These are phyloP conservation scores for Rallus crepitans DNA, from an alignment of 2,797 vertebrate genomes.

Conservation along the genomic window DNA sequence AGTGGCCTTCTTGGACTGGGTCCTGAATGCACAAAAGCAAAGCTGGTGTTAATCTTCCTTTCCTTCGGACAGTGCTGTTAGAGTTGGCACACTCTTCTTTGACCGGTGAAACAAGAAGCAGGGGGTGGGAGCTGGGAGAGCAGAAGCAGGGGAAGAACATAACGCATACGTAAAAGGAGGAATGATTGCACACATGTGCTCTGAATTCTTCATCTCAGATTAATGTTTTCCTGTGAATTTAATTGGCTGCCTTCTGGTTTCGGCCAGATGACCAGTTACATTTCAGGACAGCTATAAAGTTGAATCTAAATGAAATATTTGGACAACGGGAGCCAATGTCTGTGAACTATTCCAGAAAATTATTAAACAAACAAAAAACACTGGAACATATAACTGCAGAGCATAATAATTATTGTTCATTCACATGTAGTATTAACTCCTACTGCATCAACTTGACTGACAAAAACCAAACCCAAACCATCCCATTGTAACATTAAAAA, in stretches of 20 bases:
- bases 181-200: conserved; percentile 73
- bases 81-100: conserved; percentile 27
- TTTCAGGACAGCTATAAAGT: conserved; percentile 62
- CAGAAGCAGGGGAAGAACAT: conserved; percentile 45
- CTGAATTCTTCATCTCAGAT: conserved; percentile 68
- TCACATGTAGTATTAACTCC: conserved; percentile 18
- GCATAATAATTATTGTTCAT: conserved; percentile 8
- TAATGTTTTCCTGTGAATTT: conserved; percentile 78
- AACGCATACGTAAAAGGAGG: conserved; percentile 47
- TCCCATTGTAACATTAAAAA: not conserved
- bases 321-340: conserved; percentile 39
- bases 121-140: conserved; percentile 13
- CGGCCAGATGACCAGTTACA: conserved; percentile 63
- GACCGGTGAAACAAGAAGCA: not conserved
- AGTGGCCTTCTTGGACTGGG: not conserved
- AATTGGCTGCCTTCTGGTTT: conserved; percentile 65
- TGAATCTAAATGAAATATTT: conserved; percentile 69
- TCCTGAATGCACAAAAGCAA: conserved; percentile 38
- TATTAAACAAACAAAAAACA: conserved; percentile 63
- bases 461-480: not conserved
- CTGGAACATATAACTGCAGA: conserved; percentile 34
- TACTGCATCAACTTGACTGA: not conserved
- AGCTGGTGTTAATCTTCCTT: conserved; percentile 59
- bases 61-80: conserved; percentile 25
- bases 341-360: conserved; percentile 68